A percentile compares a stretch with the other conserved stretches of the same genome.
These are phyloP conservation scores for Hermodice carunculata DNA, from an alignment of 2,888 invertebrate genomes.

Conservation along the genomic window DNA sequence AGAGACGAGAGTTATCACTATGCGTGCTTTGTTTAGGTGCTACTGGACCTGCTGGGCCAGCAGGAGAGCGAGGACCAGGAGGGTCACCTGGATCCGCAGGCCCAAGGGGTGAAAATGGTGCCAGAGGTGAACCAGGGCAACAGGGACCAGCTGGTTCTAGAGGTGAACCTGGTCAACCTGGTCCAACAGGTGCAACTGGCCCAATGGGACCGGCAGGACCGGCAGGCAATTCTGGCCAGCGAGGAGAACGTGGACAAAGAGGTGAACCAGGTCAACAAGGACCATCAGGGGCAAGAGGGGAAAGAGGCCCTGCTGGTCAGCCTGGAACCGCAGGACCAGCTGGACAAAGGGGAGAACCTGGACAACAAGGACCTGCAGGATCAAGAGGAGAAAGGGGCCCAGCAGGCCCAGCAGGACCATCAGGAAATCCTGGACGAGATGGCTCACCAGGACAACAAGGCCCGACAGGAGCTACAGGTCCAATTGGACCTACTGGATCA, in stretches of 20 bases:
- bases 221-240: conserved; percentile 10
- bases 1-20: too few relatives aligned
- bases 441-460: conserved; percentile 6
- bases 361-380: conserved; percentile 13
- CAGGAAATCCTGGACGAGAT: conserved; percentile 13
- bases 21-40: neutral
- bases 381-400: conserved; percentile 5
- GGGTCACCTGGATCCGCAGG: conserved; percentile 11
- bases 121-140: conserved; percentile 11
- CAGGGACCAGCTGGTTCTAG: conserved; percentile 17
- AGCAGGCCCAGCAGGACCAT: conserved; percentile 12
- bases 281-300: conserved; percentile 28
- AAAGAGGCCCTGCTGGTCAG: conserved; percentile 17
- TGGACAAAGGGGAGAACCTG: neutral
- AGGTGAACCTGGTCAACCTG: conserved; percentile 18
- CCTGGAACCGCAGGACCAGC: conserved; percentile 16
- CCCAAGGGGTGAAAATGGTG: neutral
- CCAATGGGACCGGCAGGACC: conserved; percentile 14
- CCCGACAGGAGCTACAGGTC: conserved; percentile 15
- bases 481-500: conserved; percentile 3
- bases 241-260: conserved; percentile 17
- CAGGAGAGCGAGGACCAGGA: conserved; percentile 11
- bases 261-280: conserved; percentile 17
- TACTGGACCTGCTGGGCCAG: conserved; percentile 5
- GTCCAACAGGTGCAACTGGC: conserved; percentile 15